Base-by-base conservation (phyloP, 1,140 invertebrate genomes). In the Andrena cerasifolii region DNA sequence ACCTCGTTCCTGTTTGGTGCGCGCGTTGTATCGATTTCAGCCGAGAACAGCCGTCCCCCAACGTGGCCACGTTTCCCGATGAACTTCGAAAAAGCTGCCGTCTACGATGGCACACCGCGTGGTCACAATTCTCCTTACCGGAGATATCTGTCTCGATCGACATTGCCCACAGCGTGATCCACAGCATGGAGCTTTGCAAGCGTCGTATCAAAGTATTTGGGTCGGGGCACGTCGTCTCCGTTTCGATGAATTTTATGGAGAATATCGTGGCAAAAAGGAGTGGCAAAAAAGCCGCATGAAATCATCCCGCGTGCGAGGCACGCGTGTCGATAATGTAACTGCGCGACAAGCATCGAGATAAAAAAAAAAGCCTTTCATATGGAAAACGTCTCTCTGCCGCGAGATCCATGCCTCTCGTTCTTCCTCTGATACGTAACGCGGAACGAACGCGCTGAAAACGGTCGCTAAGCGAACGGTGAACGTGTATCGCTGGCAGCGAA, bases 21-120 rank as follows among this genome's bases (percentile, higher is more conserved):
- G 84, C 82, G 80, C 79, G 86, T 80, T 80, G 84, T 89, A 89
- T 89, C 87, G 88, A 88, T 89, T 85, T 85, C 80, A 79, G 67
- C 36, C 36, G 3, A 40, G 36, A 40, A 40, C 36, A 40, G 36
- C 36, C 3, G 10, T 5, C 36, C 36, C 28, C 49, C n/a, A 45
- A 43, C 45, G 43, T 63, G 66, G 72, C 16, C 73, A 82, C 74
- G 70, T 78, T 83, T 66, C 73, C 49, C 21, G 70, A 71, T 66
- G 36, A 82, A 73, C 51, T 82, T 78, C 40, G 61, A 49, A 74
- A 82, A 82, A 82, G 62, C 58, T 61, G 51, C 36, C 56, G 68
- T 31, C 14, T 67, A 54, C 70, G 67, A 78, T 58, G 66, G 28
- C 51, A 71, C 36, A 26, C 8, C 28, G 24, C 40, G 40, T 49